Evolutionary conservation across 2,113 vertebrate genomes (phyloP).

Genomic region (Lophochroa leadbeateri): DNA sequence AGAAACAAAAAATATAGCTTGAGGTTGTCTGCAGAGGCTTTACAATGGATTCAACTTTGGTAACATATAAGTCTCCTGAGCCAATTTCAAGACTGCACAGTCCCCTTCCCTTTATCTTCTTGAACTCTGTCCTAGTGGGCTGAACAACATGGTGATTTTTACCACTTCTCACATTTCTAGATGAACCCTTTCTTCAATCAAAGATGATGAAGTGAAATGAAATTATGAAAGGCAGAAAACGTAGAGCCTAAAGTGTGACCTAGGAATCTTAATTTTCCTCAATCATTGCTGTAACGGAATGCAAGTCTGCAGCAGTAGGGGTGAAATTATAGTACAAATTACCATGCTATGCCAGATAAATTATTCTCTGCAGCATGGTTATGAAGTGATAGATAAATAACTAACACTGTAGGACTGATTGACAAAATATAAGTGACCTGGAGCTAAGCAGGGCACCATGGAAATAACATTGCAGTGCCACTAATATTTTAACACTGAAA

Average conservation of each 20-base stretch:
- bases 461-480: slow-evolving; percentile 69
- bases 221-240: slow-evolving; percentile 75
- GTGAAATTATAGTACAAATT: slow-evolving; percentile 83
- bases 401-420: slow-evolving; percentile 80
- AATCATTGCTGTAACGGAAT: slow-evolving; percentile 77
- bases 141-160: slow-evolving; percentile 11
- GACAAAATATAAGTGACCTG: slow-evolving; percentile 81
- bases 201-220: slow-evolving; percentile 68
- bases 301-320: slow-evolving; percentile 76
- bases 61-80: neutral
- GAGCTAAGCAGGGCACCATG: slow-evolving; percentile 73
- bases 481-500: slow-evolving; percentile 72
- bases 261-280: slow-evolving; percentile 81
- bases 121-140: neutral
- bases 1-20: neutral
- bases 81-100: neutral
- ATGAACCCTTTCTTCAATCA: slow-evolving; percentile 40
- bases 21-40: neutral
- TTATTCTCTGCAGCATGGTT: slow-evolving; percentile 79
- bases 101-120: neutral
- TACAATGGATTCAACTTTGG: neutral
- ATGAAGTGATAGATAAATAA: slow-evolving; percentile 85
- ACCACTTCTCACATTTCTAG: slow-evolving; percentile 46
- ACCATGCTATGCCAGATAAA: slow-evolving; percentile 80
- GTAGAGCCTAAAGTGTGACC: slow-evolving; percentile 73